phyloP scores from a whole-genome alignment of 2,797 vertebrate species.

The Anableps anableps region DNA sequence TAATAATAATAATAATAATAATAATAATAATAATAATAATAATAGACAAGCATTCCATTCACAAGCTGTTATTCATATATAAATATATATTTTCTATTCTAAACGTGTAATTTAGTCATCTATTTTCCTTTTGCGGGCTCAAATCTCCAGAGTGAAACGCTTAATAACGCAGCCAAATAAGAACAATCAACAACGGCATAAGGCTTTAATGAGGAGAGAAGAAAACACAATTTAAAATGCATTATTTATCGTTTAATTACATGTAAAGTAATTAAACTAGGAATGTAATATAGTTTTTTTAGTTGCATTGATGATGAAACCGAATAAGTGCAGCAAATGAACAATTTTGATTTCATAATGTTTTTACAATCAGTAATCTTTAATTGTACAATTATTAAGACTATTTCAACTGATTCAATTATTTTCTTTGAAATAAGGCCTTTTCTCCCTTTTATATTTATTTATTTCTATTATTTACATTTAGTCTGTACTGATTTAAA shows the following conservation, averaged over 20 bases:
- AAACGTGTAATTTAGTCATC: conserved; percentile 5
- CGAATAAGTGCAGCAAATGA: conserved; percentile 14
- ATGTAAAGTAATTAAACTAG: conserved; percentile 46
- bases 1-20: background rate
- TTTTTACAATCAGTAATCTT: background rate
- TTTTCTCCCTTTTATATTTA: background rate
- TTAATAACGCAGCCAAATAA: conserved; percentile 51
- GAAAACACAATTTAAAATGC: conserved; percentile 63
- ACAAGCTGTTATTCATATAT: background rate
- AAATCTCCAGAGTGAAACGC: conserved; percentile 39
- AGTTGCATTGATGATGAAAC: conserved; percentile 29
- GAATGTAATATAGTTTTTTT: conserved; percentile 16
- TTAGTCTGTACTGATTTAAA: background rate
- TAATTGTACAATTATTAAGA: background rate
- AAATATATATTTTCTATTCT: background rate
- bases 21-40: background rate
- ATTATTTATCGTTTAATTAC: conserved; percentile 65
- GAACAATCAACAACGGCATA: conserved; percentile 52
- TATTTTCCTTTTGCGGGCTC: conserved; percentile 20
- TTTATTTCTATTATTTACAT: background rate
- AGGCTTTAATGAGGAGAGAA: conserved; percentile 53
- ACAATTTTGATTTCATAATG: conserved; percentile 1
- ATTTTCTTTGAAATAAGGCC: background rate
- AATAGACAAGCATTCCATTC: background rate
- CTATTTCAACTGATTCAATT: background rate